phyloP scores from a whole-genome alignment of 2,888 invertebrate species.

The Tipula unca region DNA sequence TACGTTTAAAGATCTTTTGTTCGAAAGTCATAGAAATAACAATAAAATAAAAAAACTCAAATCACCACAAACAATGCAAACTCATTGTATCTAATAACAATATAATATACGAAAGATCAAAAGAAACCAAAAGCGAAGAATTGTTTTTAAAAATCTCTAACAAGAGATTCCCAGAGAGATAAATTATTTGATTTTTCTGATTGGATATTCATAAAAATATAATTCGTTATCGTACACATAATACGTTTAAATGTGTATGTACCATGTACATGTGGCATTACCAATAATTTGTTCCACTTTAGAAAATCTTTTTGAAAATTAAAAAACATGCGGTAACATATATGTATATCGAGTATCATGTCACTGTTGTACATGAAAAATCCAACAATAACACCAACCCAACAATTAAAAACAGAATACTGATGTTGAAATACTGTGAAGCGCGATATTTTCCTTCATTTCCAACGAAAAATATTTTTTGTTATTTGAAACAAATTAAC shows the following conservation, averaged over 20 bases:
- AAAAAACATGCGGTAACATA: neutral
- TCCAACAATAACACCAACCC: neutral
- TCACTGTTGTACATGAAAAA: neutral
- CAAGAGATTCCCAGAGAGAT: neutral
- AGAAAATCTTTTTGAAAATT: neutral
- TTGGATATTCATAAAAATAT: neutral
- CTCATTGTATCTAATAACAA: neutral
- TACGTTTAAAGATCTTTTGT: neutral
- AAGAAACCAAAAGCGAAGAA: neutral
- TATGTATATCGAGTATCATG: neutral
- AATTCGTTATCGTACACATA: neutral
- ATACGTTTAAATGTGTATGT: neutral
- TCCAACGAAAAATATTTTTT: neutral
- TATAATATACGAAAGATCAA: neutral
- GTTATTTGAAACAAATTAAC: neutral
- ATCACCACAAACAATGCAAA: neutral
- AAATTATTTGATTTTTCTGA: neutral
- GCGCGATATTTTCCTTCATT: neutral
- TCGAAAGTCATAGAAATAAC: neutral
- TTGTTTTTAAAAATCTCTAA: neutral
- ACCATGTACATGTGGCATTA: neutral
- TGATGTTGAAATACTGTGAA: neutral
- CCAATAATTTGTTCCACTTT: neutral
- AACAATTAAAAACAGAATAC: neutral
- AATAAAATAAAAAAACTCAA: neutral